Conservation (phyloP, 2,888 invertebrate genomes). For the Rotaria magnacalcarata region DNA sequence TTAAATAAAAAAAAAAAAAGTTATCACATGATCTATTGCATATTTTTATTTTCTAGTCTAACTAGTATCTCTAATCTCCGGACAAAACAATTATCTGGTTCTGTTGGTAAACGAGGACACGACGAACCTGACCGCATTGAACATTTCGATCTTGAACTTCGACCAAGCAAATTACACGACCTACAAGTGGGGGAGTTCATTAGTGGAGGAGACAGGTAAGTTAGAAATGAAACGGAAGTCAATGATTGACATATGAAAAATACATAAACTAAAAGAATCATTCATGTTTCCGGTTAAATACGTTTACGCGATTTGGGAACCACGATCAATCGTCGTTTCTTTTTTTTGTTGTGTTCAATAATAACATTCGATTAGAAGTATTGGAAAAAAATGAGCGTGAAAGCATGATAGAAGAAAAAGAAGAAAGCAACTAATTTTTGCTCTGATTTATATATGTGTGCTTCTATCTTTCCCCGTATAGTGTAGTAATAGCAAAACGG, state of each 20-base stretch:
- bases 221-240: not conserved
- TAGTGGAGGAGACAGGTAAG: conserved; percentile 42
- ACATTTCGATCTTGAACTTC: conserved; percentile 46
- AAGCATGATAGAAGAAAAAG: not conserved
- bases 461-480: not conserved
- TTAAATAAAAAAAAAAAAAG: not conserved
- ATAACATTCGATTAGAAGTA: not conserved
- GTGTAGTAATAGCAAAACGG: not conserved
- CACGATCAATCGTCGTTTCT: not conserved
- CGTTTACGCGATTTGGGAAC: not conserved
- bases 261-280: not conserved
- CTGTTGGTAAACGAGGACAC: conserved; percentile 35
- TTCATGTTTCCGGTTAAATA: conserved; percentile 13
- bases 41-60: not conserved
- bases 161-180: conserved; percentile 47
- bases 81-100: conserved; percentile 43
- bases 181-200: conserved; percentile 44
- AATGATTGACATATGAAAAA: not conserved
- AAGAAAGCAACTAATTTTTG: not conserved
- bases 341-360: not conserved
- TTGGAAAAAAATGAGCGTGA: not conserved
- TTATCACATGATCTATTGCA: not conserved
- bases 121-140: conserved; percentile 46
- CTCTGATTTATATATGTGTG: not conserved
- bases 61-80: conserved; percentile 46